Base-by-base conservation (phyloP, 2,113 vertebrate species). In the Puffinus mauretanicus region DNA sequence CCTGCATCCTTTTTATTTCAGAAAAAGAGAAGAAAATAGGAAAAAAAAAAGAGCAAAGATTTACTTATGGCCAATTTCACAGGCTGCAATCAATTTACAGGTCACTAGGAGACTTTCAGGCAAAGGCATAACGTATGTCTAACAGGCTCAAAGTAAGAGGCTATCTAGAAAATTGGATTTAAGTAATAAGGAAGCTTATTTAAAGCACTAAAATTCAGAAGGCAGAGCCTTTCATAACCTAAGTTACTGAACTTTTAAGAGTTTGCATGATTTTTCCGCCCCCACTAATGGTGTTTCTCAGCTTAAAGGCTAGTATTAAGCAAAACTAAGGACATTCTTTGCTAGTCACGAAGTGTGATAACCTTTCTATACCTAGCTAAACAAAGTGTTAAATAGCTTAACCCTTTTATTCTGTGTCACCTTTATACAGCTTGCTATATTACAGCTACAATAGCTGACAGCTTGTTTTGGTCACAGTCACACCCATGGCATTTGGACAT, bases 81-180 rank as follows among this genome's bases (percentile, higher is more conserved):
- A 86, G 79, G 38, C 75, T 93, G 82, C 65, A 92, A 47, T 96
- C 89, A 93, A 86, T 96, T 96, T 88, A 76, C 79, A 85, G 91
- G 86, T 94, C 90, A 94, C 72, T 46, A 66, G 58, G 61, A 97
- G 87, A 62, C 91, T 91, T 85, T 46, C 85, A 91, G 72, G 89
- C 60, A 90, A 90, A 93, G 76, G 72, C 52, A 82, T 73, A 95
- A 90, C 60, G 25, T 82, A 66, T 60, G 88, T 88, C 78, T 88
- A 84, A 86, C 78, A 82, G 81, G 61, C 72, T 96, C 72, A 76
- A 79, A 90, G 76, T 76, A 92, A 92, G 87, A 92, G 32, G 84
- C 92, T 88, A 88, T 93, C 76, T 93, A 94, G 93, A 95, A 97
- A 95, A 96, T 70, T 88, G 13, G 88, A 94, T 96, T 95, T 93